Base-by-base conservation (phyloP, 2,888 invertebrate species). In the Drosophila kokeensis region DNA sequence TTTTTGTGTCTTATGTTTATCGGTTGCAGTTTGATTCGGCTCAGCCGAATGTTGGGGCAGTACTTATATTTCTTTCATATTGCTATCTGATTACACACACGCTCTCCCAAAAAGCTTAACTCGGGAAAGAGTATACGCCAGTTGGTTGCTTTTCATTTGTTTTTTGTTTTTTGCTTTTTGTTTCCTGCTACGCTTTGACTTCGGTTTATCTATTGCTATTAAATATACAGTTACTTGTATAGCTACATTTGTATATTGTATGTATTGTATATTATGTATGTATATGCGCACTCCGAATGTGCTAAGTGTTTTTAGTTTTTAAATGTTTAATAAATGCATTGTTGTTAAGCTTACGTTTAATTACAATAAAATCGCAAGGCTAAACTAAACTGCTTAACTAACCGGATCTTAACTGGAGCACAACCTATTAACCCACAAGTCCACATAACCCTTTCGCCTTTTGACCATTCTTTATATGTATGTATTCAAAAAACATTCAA, bases 341-440 rank as follows among this genome's bases (percentile, higher is more conserved):
- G 65, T 64, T 85, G 87, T 87, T 87, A 85, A 84, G 84, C 85
- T 87, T 87, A 85, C 73, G 87, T 58, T 81, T 81, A 86, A 69
- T 55, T 83, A 82, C 85, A 86, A 75, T 86, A 86, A 82, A 86
- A 82, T 85, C 76, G 79, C 79, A 67, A 78, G 75, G 72, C 72
- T 66, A 68, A 75, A 45, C 45, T 45, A 45, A 78, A 68, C 68
- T 59, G 53, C 63, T 76, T 76, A 57, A 30, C 59, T 55, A 73
- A 66, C 73, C 73, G 62, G 36, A 40, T 65, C 49, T 49, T 24
- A 70, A 70, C 74, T 70, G 77, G 71, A 74, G 74, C 77, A 78
- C 77, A 78, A 78, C 77, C 77, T 73, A 42, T 21, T 57, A 63
- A 59, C 49, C 40, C 59, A 59, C 69, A 74, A 73, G 36, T 73